Evolutionary conservation across 2,888 invertebrate genomes (phyloP).

Genomic region (Napeogenes sylphis): DNA sequence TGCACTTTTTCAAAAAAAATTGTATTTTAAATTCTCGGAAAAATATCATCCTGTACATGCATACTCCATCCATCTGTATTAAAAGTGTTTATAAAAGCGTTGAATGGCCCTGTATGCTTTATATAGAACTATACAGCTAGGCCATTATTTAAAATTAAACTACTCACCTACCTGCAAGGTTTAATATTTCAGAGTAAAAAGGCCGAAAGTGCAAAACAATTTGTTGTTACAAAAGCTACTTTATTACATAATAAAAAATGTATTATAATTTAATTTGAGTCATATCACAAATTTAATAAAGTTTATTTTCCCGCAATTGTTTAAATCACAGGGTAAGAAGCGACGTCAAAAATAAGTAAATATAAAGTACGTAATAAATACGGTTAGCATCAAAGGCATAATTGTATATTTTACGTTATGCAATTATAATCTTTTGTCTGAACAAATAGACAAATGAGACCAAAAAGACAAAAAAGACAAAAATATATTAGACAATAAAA

Average conservation of each 20-base stretch:
- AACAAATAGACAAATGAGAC: too few species aligned
- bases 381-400: too few species aligned
- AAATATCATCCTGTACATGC: slow-evolving; percentile 52
- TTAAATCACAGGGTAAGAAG: slow-evolving; percentile 35
- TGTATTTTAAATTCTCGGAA: too few species aligned
- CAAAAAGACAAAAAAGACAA: too few species aligned
- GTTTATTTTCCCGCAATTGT: slow-evolving; percentile 18
- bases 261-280: slow-evolving; percentile 2
- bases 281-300: slow-evolving; percentile 9
- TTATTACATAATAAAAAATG: slow-evolving; percentile 29
- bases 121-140: slow-evolving; percentile 76
- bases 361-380: too few species aligned
- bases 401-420: too few species aligned
- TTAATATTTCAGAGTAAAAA: slow-evolving; percentile 39
- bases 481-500: too few species aligned
- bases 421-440: too few species aligned
- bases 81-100: slow-evolving; percentile 77
- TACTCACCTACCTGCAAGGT: slow-evolving; percentile 76
- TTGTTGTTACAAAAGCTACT: slow-evolving; percentile 39
- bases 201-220: slow-evolving; percentile 40
- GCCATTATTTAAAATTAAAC: slow-evolving; percentile 77
- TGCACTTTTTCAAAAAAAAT: too few species aligned
- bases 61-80: slow-evolving; percentile 71
- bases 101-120: slow-evolving; percentile 75
- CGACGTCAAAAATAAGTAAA: slow-evolving; percentile 31